Evolutionary conservation across 2,888 invertebrate genomes (phyloP).

Genomic region (Stenodema calcarata): DNA sequence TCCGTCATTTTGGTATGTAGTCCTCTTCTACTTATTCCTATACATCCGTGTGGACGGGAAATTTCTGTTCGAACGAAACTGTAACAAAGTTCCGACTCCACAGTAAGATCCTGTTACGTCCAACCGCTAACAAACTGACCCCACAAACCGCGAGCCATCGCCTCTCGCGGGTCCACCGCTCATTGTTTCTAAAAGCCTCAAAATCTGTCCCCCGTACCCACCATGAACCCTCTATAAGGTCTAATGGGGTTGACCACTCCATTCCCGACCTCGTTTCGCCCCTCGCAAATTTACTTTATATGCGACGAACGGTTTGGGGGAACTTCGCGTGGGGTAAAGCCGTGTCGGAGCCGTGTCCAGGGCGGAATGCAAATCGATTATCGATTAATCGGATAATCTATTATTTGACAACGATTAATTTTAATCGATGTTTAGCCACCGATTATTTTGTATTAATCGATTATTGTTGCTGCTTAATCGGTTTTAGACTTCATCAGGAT

Average conservation of each 20-base stretch:
- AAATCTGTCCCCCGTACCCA: not conserved
- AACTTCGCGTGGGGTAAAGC: not conserved
- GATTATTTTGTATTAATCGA: too few species aligned
- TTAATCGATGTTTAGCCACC: too few species aligned
- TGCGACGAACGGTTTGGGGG: not conserved
- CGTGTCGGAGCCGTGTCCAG: too few species aligned
- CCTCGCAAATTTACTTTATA: not conserved
- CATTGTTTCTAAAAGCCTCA: not conserved
- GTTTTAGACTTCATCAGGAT: too few species aligned
- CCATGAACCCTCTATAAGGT: not conserved
- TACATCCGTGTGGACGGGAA: too few species aligned
- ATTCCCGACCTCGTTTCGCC: too few species aligned
- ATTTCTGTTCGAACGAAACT: not conserved
- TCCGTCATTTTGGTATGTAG: too few species aligned
- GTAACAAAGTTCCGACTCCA: not conserved
- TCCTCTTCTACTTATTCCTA: too few species aligned
- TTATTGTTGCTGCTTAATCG: too few species aligned
- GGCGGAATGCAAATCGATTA: too few species aligned
- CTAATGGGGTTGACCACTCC: not conserved
- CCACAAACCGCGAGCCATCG: not conserved
- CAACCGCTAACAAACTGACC: not conserved
- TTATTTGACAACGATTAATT: too few species aligned
- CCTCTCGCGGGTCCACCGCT: not conserved
- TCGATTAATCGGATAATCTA: too few species aligned
- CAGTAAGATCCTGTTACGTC: not conserved